Percentiles rank a stretch among this genome's conserved stretches.
phyloP scores from a whole-genome alignment of 1,140 invertebrate species.

The Cyclargus thomasi region DNA sequence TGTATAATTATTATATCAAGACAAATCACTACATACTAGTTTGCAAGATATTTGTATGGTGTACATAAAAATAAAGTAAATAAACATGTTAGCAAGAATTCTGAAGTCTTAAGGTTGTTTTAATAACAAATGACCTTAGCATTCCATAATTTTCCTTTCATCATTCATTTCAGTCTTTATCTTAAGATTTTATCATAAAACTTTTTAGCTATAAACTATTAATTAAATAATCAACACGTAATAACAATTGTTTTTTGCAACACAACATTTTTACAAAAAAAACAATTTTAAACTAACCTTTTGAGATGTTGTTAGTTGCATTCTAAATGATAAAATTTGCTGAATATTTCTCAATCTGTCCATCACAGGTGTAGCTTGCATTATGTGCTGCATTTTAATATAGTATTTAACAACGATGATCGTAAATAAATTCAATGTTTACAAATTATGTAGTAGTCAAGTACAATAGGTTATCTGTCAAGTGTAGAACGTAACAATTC shows the following conservation, averaged over 20 bases:
- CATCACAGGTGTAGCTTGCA: constrained; percentile 55
- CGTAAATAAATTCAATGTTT: constrained; percentile 25
- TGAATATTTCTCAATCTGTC: constrained; percentile 64
- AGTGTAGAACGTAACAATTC: constrained; percentile 15
- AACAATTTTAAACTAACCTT: constrained; percentile 43
- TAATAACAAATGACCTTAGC: neutral
- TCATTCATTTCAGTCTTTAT: neutral
- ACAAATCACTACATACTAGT: no score
- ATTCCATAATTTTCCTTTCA: neutral
- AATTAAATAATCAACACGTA: no score
- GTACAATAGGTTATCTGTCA: constrained; percentile 65
- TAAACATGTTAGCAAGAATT: no score
- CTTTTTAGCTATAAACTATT: no score
- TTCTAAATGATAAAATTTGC: constrained; percentile 54
- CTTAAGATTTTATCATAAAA: neutral
- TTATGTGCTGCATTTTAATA: constrained; percentile 55
- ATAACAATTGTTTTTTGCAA: no score
- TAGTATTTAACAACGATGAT: constrained; percentile 19
- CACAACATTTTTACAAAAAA: neutral
- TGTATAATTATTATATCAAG: no score
- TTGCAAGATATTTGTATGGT: no score
- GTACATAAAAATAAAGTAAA: no score
- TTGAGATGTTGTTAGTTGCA: constrained; percentile 64
- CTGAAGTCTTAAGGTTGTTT: neutral
- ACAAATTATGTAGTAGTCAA: constrained; percentile 25